These are phyloP conservation scores for human (Homo sapiens) DNA, from an alignment of 2,113 vertebrate species.

Conservation along the genomic window DNA sequence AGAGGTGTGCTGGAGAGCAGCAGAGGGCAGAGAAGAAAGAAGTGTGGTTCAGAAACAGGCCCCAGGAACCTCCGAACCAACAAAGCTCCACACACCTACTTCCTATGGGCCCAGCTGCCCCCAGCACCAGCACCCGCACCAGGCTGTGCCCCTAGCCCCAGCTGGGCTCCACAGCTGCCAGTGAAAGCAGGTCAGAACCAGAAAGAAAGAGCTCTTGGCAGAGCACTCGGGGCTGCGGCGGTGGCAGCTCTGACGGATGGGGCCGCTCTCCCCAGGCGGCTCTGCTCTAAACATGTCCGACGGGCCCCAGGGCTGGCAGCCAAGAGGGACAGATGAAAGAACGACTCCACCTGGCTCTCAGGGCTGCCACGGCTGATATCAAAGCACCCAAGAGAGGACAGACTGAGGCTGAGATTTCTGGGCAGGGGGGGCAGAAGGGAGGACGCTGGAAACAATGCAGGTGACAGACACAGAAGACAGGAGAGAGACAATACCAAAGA, in stretches of 20 bases:
- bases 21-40: not conserved
- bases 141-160: not conserved
- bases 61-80: not conserved
- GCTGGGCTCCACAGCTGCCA: not conserved
- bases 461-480: not conserved
- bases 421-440: not conserved
- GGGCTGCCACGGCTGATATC: not conserved
- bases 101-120: not conserved
- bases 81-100: not conserved
- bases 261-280: not conserved
- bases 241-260: not conserved
- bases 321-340: not conserved
- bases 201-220: constrained; percentile 8
- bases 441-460: not conserved
- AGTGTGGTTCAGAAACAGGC: not conserved
- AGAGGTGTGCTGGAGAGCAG: not conserved
- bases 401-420: not conserved
- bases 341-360: not conserved
- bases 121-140: too few species aligned
- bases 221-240: not conserved
- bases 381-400: not conserved
- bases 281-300: not conserved
- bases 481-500: not conserved
- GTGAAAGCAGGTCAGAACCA: constrained; percentile 43
- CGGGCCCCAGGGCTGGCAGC: not conserved